These are phyloP conservation scores for Bursaphelenchus mucronatus DNA, from an alignment of 1,140 invertebrate species.

Conservation along the genomic window DNA sequence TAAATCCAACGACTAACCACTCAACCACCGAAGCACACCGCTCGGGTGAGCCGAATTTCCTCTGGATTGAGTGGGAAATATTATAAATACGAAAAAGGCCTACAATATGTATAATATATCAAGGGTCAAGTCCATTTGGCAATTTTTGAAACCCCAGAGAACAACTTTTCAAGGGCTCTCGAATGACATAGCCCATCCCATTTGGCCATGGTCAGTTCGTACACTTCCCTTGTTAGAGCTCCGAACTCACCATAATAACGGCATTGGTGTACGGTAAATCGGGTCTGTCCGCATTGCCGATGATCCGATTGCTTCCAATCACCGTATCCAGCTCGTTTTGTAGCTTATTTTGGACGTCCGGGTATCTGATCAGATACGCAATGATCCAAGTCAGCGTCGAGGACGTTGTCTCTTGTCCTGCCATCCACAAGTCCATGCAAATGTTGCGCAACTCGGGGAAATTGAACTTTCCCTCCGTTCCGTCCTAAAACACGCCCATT, in stretches of 20 bases:
- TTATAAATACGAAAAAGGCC: too few relatives aligned
- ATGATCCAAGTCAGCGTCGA: slow-evolving; percentile 21
- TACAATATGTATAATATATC: too few relatives aligned
- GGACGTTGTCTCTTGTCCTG: slow-evolving; percentile 25
- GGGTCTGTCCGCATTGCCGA: slow-evolving; percentile 4
- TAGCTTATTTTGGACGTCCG: slow-evolving; percentile 15
- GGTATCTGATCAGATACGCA: slow-evolving; percentile 20
- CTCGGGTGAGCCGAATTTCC: too few relatives aligned
- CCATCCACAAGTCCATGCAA: slow-evolving; percentile 17
- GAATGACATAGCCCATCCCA: too few relatives aligned
- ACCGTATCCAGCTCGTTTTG: slow-evolving; percentile 22
- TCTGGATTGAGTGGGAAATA: too few relatives aligned
- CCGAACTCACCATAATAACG: slow-evolving; percentile 8
- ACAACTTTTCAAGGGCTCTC: too few relatives aligned
- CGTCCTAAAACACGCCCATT: not conserved
- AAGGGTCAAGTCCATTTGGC: too few relatives aligned
- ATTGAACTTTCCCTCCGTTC: not conserved
- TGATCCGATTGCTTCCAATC: slow-evolving; percentile 17
- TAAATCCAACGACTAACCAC: too few relatives aligned
- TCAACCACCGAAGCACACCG: too few relatives aligned
- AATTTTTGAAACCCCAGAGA: too few relatives aligned
- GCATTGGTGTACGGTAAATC: slow-evolving; percentile 27
- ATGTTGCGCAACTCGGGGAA: not conserved
- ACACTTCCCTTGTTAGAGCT: too few relatives aligned
- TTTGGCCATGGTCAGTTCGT: too few relatives aligned